Evolutionary conservation across 2,797 vertebrate genomes (phyloP).

Genomic region (Bufotes viridis): DNA sequence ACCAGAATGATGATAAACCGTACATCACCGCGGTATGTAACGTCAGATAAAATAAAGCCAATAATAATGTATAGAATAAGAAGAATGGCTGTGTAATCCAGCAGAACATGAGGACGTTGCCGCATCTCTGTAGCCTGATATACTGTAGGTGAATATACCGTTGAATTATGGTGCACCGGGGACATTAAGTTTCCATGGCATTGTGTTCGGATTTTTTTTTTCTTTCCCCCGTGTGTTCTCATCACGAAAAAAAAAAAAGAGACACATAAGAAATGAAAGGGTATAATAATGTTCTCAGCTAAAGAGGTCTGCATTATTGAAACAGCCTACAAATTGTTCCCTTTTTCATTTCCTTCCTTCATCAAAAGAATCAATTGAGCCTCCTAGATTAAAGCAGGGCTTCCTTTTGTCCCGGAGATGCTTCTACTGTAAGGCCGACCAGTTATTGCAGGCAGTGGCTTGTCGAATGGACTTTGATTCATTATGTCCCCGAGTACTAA

Average conservation of each 20-base stretch:
- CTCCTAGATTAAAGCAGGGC: constrained; percentile 57
- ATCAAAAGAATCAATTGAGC: constrained; percentile 57
- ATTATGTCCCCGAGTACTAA: constrained; percentile 27
- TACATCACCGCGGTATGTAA: too few relatives aligned
- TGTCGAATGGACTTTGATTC: constrained; percentile 33
- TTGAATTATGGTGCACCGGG: not conserved
- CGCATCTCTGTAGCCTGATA: too few relatives aligned
- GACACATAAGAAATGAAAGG: constrained; percentile 42
- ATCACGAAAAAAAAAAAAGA: constrained; percentile 16
- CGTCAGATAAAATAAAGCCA: too few relatives aligned
- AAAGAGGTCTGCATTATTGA: constrained; percentile 52
- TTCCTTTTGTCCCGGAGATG: constrained; percentile 51
- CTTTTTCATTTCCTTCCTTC: constrained; percentile 51
- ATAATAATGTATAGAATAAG: not conserved
- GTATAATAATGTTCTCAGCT: constrained; percentile 40
- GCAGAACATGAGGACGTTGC: not conserved
- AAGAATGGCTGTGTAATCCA: not conserved
- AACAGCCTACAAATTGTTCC: constrained; percentile 39
- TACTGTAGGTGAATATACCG: not conserved
- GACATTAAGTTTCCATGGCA: constrained; percentile 13
- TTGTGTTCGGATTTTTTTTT: constrained; percentile 18
- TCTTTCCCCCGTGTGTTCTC: not conserved
- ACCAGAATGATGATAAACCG: too few relatives aligned
- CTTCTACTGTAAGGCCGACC: constrained; percentile 33
- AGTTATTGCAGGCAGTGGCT: constrained; percentile 39